Percentiles rank a stretch among this genome's conserved stretches.
phyloP scores from a whole-genome alignment of 1,140 invertebrate species.

The Eciton burchellii region DNA sequence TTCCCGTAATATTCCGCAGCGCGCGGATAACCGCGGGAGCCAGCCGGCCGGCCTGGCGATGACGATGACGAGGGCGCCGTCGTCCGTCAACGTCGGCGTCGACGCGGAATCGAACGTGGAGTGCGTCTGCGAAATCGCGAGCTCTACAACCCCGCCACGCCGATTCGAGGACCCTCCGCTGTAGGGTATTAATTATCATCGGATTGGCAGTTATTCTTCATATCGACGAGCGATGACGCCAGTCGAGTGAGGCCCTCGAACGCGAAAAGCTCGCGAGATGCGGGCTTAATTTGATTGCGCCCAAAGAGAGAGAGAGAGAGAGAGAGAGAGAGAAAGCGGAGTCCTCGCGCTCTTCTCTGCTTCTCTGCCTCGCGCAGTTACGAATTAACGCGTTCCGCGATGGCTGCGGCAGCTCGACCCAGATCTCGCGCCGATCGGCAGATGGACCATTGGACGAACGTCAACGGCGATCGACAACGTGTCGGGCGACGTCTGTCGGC shows the following conservation, averaged over 20 bases:
- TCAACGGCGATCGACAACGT: constrained; percentile 9
- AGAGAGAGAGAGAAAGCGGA: not conserved
- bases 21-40: constrained; percentile 58
- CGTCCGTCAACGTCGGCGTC: constrained; percentile 69
- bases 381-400: not conserved
- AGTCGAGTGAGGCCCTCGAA: not conserved
- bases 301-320: not conserved
- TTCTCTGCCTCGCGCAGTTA: not conserved
- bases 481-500: not conserved
- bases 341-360: not conserved
- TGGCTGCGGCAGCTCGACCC: not conserved
- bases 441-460: constrained; percentile 46
- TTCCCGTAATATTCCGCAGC: constrained; percentile 76
- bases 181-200: constrained; percentile 41
- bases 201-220: constrained; percentile 4
- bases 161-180: constrained; percentile 29
- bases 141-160: not conserved
- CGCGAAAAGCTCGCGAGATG: not conserved
- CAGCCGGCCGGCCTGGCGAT: not conserved
- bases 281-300: not conserved
- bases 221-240: constrained; percentile 11
- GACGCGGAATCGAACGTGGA: constrained; percentile 47
- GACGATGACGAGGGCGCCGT: constrained; percentile 55
- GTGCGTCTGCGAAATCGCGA: constrained; percentile 39
- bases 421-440: too few relatives aligned